phyloP scores from a whole-genome alignment of 1,140 invertebrate species.

The Anastrepha ludens region DNA sequence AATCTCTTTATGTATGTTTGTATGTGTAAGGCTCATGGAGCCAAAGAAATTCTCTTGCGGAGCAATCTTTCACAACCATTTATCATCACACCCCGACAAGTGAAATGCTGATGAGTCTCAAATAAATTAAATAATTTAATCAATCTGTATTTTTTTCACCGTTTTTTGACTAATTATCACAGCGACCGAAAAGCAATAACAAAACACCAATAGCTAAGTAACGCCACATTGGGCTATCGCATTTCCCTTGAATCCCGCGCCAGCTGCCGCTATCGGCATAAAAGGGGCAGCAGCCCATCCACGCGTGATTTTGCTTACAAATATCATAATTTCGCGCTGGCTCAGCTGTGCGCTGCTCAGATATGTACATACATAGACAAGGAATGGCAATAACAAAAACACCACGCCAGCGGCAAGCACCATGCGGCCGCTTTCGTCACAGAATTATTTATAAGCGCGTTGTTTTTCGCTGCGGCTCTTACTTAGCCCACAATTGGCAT shows the following conservation, averaged over 20 bases:
- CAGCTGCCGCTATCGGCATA: no score
- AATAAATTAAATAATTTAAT: background rate
- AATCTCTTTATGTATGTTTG: no score
- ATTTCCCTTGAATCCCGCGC: background rate
- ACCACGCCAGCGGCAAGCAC: background rate
- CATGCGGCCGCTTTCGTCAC: background rate
- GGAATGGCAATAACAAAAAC: background rate
- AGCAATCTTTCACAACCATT: background rate
- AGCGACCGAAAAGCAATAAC: background rate
- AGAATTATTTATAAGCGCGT: background rate
- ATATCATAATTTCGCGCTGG: no score
- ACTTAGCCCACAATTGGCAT: background rate
- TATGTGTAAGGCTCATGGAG: no score
- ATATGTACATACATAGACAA: background rate
- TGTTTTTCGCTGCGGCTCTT: background rate
- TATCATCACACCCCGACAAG: background rate
- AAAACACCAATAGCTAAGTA: background rate
- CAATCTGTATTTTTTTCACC: background rate
- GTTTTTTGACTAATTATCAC: background rate
- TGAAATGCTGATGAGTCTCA: background rate
- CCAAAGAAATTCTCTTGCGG: no score
- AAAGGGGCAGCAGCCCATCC: no score
- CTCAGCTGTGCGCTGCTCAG: background rate
- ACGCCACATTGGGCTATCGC: background rate
- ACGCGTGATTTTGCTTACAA: no score